Evolutionary conservation across 2,888 invertebrate species (phyloP), one percentile per base, ranked within the genome.

Genomic region (Drosophila atroscutellata): DNA sequence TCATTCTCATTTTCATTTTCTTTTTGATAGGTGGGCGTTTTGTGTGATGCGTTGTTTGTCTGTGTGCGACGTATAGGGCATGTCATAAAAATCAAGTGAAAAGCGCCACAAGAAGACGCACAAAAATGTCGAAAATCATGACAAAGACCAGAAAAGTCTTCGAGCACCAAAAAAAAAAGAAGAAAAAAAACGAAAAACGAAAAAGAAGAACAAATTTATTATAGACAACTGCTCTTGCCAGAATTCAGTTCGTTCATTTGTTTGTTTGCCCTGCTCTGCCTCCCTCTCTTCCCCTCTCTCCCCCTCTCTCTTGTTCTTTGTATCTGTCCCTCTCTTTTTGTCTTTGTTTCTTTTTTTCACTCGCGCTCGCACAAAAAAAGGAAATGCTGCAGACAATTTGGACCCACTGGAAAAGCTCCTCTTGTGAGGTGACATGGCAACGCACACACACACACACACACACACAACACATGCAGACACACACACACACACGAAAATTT

Each of bases 141-240:
- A 78, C 81, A 81, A 68, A 81, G 65, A 72, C 67, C 77, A 62
- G n/a, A 63, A 59, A 66, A 57, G 59, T 62, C 55, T 61, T 30
- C 7, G 30, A 45, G 30, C 37, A 39, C 42, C 28, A n/a, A 18
- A 34, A 42, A 63, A 26, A 28, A 13, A 30, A 24, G 4, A n/a
- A 15, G 47, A 36, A 56, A 15, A 36, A 15, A 1, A 13, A 15
- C 7, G 3, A 15, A 36, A 36, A 36, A 36, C 36, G 36, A 45
- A 45, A 24, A 45, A 24, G 20, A 15, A 24, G 15, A 45, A 45
- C 50, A 63, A 80, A 84, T 84, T 89, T 84, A 89, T 84, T 84
- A 78, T 84, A 79, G 85, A 86, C 87, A 84, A 84, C 89, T 88
- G 83, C 56, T 77, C 54, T 65, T 79, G 80, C 70, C 75, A 62